Percentiles rank a stretch among this genome's conserved stretches.
Evolutionary conservation across 2,888 invertebrate genomes (phyloP).

Genomic region (Galeruca laticollis): DNA sequence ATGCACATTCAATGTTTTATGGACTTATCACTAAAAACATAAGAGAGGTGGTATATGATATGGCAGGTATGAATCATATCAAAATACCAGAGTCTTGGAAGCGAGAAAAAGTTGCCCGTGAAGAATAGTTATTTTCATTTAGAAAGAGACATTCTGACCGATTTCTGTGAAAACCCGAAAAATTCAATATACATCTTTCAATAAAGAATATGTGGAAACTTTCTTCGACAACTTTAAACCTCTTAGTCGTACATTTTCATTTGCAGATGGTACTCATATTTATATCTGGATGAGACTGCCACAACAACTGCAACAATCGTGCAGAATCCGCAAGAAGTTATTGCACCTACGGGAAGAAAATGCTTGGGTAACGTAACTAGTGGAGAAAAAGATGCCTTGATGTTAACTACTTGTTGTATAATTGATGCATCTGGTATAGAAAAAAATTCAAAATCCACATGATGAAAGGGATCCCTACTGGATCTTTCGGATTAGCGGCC

Average conservation of each 20-base stretch:
- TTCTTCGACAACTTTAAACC: slow-evolving; percentile 30
- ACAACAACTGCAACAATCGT: too few relatives aligned
- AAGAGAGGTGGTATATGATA: slow-evolving; percentile 25
- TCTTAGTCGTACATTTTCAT: slow-evolving; percentile 22
- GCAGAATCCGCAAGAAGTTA: slow-evolving; percentile 41
- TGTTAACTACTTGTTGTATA: slow-evolving; percentile 31
- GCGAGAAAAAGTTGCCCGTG: slow-evolving; percentile 54
- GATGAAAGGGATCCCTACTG: slow-evolving; percentile 21
- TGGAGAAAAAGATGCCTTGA: slow-evolving; percentile 19
- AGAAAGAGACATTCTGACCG: slow-evolving; percentile 14
- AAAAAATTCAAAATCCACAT: slow-evolving; percentile 22
- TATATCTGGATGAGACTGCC: slow-evolving; percentile 45
- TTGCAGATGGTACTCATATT: slow-evolving; percentile 33
- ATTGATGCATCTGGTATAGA: slow-evolving; percentile 22
- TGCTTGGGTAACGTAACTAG: slow-evolving; percentile 15
- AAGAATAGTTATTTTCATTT: slow-evolving; percentile 31
- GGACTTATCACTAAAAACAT: slow-evolving; percentile 9
- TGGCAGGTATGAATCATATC: slow-evolving; percentile 22
- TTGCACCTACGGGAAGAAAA: slow-evolving; percentile 28
- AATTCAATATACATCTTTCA: slow-evolving; percentile 20
- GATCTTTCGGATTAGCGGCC: slow-evolving; percentile 24
- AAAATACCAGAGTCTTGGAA: slow-evolving; percentile 54
- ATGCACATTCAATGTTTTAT: slow-evolving; percentile 24
- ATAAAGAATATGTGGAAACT: slow-evolving; percentile 11
- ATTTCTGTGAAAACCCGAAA: slow-evolving; percentile 28